A percentile compares a stretch with the other conserved stretches of the same genome.
Conservation (phyloP, 2,113 vertebrate genomes). For the Myocastor coypus region DNA sequence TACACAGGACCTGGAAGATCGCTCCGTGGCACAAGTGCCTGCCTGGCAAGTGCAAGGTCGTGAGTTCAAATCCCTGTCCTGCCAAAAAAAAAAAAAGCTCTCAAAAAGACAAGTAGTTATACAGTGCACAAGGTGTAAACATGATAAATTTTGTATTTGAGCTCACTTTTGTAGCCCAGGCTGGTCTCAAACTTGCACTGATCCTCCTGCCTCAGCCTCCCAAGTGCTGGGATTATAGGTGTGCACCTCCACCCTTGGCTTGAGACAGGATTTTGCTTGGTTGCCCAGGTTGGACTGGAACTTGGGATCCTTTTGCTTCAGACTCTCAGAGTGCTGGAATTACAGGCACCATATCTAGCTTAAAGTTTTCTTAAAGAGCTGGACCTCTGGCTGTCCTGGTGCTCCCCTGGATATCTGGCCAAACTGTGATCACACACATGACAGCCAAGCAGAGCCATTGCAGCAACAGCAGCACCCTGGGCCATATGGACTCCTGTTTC, state of each 20-base stretch:
- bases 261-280: neutral
- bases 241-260: neutral
- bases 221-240: too few relatives aligned
- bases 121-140: too few relatives aligned
- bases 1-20: too few relatives aligned
- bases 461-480: neutral
- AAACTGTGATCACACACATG: neutral
- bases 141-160: too few relatives aligned
- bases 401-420: neutral
- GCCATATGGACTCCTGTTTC: neutral
- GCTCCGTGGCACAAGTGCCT: too few relatives aligned
- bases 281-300: neutral
- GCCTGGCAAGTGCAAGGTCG: too few relatives aligned
- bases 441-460: neutral
- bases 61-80: too few relatives aligned
- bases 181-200: too few relatives aligned
- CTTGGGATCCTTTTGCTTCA: neutral
- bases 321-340: neutral
- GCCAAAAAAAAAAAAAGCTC: too few relatives aligned
- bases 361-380: slow-evolving; percentile 10
- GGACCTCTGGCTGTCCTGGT: neutral
- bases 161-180: too few relatives aligned
- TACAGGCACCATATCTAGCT: neutral
- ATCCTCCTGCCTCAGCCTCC: too few relatives aligned
- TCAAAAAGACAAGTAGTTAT: too few relatives aligned